phyloP scores from a whole-genome alignment of 2,113 vertebrate genomes.

The Illadopsis cleaveri region DNA sequence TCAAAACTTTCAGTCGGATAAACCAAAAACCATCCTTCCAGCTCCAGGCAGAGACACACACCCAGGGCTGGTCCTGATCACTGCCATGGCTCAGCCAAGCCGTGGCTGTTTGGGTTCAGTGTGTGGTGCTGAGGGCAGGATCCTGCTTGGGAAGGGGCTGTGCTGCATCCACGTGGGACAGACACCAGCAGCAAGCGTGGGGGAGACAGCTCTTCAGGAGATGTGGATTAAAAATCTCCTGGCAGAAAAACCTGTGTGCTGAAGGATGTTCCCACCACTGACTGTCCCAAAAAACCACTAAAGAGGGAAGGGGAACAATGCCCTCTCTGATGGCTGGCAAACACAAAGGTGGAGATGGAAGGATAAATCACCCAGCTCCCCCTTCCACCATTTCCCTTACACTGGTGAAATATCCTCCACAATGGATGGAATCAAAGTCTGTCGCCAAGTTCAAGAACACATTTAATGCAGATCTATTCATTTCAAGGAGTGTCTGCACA shows the following conservation, averaged over 20 bases:
- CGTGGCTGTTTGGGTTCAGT: accelerated
- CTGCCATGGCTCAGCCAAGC: not conserved
- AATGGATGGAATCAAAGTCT: not conserved
- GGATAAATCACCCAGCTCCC: not conserved
- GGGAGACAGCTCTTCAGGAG: not conserved
- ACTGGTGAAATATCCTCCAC: not conserved
- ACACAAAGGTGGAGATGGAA: not conserved
- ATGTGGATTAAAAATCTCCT: not conserved
- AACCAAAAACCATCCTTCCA: not conserved
- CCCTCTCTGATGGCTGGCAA: not conserved
- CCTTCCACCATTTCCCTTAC: not conserved
- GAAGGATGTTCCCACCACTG: not conserved
- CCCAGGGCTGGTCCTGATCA: not conserved
- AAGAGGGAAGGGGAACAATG: not conserved
- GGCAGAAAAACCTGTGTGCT: not conserved
- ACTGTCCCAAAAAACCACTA: not conserved
- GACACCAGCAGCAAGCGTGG: accelerated
- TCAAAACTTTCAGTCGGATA: accelerated
- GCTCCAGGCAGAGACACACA: not conserved
- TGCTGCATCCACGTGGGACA: not conserved
- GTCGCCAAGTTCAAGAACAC: constrained; percentile 19
- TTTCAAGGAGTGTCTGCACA: not conserved
- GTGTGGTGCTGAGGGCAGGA: not conserved
- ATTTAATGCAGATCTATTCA: constrained; percentile 32
- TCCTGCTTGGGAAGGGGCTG: not conserved